Evolutionary conservation across 2,113 vertebrate species (phyloP).

Genomic region (Neotragus moschatus): DNA sequence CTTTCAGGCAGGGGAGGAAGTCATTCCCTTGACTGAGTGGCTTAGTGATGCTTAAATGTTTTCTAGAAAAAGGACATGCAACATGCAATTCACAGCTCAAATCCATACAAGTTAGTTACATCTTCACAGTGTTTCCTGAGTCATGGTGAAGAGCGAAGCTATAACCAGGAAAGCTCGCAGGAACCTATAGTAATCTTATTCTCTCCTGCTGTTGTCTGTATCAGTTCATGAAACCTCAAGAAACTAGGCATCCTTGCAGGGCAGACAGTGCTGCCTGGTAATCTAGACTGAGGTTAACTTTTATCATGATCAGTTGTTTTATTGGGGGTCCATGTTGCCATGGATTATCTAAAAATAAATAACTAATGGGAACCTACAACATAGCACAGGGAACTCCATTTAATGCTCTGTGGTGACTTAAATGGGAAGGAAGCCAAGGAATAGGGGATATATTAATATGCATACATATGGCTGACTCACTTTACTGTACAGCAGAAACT

Average conservation of each 20-base stretch:
- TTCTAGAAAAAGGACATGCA: neutral
- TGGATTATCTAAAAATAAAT: neutral
- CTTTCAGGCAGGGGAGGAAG: neutral
- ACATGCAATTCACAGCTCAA: neutral
- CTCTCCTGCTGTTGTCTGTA: neutral
- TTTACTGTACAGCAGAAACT: neutral
- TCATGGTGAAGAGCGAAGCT: neutral
- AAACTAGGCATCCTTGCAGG: neutral
- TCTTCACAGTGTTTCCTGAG: neutral
- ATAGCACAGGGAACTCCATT: neutral
- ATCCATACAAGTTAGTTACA: neutral
- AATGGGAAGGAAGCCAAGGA: neutral
- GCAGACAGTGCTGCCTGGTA: neutral
- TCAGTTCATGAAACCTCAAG: neutral
- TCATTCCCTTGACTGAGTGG: neutral
- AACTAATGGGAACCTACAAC: neutral
- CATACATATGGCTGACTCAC: neutral
- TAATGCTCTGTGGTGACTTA: neutral
- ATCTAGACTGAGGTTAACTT: neutral
- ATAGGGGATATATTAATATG: neutral
- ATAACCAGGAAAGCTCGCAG: neutral
- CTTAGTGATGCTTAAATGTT: neutral
- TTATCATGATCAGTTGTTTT: neutral
- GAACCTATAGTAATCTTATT: neutral
- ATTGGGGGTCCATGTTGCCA: neutral